These are phyloP conservation scores for Phengaris alcon DNA, from an alignment of 2,888 invertebrate species.

Conservation along the genomic window DNA sequence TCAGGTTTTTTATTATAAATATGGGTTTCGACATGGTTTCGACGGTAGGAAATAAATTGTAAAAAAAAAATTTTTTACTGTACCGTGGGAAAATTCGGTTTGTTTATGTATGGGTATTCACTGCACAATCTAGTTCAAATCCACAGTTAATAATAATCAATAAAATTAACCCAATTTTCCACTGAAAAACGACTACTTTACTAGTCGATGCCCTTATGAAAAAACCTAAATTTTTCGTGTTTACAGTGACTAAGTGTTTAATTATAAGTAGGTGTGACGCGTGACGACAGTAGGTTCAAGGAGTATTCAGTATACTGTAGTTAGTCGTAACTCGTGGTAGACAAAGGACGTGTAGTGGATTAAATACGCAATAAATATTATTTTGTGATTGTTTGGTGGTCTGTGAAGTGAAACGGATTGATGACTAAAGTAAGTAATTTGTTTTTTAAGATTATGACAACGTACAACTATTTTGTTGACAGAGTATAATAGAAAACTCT, in stretches of 20 bases:
- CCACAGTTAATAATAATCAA: too few relatives aligned
- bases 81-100: too few relatives aligned
- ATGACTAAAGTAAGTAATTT: slow-evolving; percentile 9
- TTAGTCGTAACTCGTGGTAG: background rate
- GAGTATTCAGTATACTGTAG: background rate
- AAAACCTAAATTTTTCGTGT: background rate
- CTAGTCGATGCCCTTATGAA: too few relatives aligned
- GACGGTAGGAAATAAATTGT: too few relatives aligned
- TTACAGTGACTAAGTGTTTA: background rate
- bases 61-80: too few relatives aligned
- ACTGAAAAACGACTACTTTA: background rate
- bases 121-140: too few relatives aligned
- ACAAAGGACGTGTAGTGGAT: background rate
- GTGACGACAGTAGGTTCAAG: slow-evolving; percentile 2
- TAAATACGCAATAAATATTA: background rate
- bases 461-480: too few relatives aligned
- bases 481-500: too few relatives aligned
- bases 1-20: too few relatives aligned
- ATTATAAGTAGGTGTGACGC: slow-evolving; percentile 1
- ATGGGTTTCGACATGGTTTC: too few relatives aligned
- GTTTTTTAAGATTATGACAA: too few relatives aligned
- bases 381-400: background rate
- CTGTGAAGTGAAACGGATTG: background rate
- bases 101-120: too few relatives aligned
- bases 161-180: background rate